Base-by-base conservation (phyloP, 1,140 invertebrate species). In the Tribolium madens region DNA sequence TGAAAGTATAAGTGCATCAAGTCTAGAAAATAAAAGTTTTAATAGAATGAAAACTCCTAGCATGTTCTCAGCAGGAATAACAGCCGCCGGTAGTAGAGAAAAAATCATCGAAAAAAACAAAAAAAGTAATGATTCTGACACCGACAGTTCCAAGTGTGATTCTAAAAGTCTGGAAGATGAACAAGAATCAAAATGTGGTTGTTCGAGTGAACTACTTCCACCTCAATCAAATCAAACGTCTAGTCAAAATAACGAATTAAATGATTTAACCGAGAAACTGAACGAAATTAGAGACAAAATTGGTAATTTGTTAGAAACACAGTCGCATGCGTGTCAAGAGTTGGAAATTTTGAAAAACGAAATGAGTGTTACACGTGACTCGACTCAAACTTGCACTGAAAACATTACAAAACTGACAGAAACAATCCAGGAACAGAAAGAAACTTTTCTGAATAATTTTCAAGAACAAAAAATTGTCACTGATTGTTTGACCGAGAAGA, bases 361-460 rank as follows among this genome's bases (percentile, higher is more conserved):
- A 13, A 31, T 64, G 57, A 33, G 26, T 3, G 13, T 64, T 0
- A 14, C 57, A 9, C 57, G 57, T 1, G 26, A 33, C 12, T 64
- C 57, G n/a, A 64, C 57, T 3, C 3, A 33, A 31, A 4, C 21
- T 5, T 64, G 57, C 7, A 64, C 7, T 10, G 57, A 64, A 33
- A 33, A 64, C 6, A 33, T 64, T 4, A 1, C n/a, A 9, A 64
- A 64, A 64, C 26, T 64, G 21, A 64, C n/a, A 4, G 26, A 64
- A 9, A 33, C 33, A 17, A 60, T 53, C 14, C 60, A 36, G 10
- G 71, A 7, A 14, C 72, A 53, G 31, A 17, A 21, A 53, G 42
- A 60, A 53, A 75, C 52, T 13, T 78, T 17, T 10, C 10, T 18
- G 46, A 74, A 46, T 33, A 74, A 57, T 31, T 14, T 14, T 10